Conservation (phyloP, 1,140 invertebrate genomes). For the Dinoponera quadriceps region DNA sequence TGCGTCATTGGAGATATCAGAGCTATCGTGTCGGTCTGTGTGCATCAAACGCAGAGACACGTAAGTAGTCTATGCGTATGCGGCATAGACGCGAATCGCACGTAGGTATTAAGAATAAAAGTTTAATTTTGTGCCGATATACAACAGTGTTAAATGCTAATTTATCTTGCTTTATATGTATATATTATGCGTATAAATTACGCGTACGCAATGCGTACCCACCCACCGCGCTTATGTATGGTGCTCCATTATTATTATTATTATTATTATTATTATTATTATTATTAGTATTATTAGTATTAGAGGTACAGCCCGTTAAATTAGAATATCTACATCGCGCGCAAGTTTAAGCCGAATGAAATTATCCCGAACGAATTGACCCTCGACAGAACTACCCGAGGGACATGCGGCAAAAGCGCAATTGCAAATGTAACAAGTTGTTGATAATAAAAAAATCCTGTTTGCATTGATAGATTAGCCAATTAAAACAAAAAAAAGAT, state of each 20-base stretch:
- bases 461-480: background rate
- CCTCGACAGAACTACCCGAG: background rate
- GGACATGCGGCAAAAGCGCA: background rate
- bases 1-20: too few species aligned
- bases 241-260: conserved; percentile 6
- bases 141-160: conserved; percentile 75
- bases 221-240: conserved; percentile 32
- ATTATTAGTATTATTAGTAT: too few species aligned
- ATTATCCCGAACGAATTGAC: background rate
- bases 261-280: too few species aligned
- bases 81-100: conserved; percentile 34
- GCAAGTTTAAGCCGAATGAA: background rate
- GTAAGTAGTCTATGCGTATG: background rate
- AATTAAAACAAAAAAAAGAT: too few species aligned
- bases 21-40: too few species aligned
- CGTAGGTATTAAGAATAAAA: conserved; percentile 75
- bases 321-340: background rate
- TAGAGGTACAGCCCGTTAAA: conserved; percentile 12
- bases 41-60: conserved; percentile 30
- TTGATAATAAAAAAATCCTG: background rate
- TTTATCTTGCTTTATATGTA: conserved; percentile 65
- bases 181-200: conserved; percentile 59
- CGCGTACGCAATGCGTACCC: conserved; percentile 60
- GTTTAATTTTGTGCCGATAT: conserved; percentile 76
- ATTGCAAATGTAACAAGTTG: background rate